Evolutionary conservation across 2,113 vertebrate genomes (phyloP).

Genomic region (Periophthalmus modestus): DNA sequence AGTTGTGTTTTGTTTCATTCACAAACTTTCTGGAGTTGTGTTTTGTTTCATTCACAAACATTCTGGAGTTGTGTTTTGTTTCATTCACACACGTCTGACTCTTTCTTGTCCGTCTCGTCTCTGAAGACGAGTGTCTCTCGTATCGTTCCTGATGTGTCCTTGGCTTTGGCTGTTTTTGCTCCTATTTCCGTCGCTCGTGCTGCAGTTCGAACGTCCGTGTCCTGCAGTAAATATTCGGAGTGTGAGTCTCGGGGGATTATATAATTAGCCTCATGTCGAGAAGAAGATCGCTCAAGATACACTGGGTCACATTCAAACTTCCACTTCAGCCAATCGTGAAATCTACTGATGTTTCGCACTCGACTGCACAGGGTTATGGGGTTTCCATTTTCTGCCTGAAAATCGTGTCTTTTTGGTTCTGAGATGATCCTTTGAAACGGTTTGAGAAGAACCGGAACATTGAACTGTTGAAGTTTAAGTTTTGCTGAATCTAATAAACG

Average conservation of each 20-base stretch:
- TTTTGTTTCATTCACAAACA: no score
- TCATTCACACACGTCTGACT: no score
- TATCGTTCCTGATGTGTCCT: not conserved
- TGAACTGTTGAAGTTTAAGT: no score
- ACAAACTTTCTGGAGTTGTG: no score
- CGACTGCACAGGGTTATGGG: no score
- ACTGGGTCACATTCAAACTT: constrained; percentile 31
- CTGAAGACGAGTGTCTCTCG: no score
- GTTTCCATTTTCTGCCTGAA: not conserved
- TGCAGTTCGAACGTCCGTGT: constrained; percentile 35
- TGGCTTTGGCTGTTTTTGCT: not conserved
- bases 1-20: no score
- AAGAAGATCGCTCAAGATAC: constrained; percentile 43
- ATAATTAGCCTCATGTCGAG: constrained; percentile 46
- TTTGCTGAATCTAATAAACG: no score
- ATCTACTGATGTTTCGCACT: not conserved
- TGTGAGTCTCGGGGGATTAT: constrained; percentile 45
- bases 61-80: no score
- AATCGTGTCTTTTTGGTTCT: not conserved
- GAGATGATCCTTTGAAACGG: not conserved
- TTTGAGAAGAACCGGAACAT: not conserved
- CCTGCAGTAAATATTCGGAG: constrained; percentile 28
- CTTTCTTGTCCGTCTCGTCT: no score
- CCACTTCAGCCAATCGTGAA: not conserved
- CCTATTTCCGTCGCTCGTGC: constrained; percentile 24